Percentiles rank a stretch among this genome's conserved stretches.
phyloP scores from a whole-genome alignment of 2,888 invertebrate genomes.

The Norana najaformis region DNA sequence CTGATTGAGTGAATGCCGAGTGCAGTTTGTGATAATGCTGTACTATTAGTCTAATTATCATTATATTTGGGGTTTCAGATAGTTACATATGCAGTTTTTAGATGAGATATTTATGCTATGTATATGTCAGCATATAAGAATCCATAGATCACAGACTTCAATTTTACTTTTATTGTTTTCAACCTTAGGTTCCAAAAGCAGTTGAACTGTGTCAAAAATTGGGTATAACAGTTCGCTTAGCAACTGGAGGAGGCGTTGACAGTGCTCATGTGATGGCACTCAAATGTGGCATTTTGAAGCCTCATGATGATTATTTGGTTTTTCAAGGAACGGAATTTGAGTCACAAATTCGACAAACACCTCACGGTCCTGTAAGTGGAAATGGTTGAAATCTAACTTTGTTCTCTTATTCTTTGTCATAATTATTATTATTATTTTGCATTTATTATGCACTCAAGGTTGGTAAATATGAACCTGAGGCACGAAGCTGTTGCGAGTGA shows the following conservation, averaged over 20 bases:
- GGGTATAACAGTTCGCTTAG: not conserved
- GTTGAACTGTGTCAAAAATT: not conserved
- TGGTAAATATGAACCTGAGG: no score
- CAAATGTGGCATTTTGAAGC: not conserved
- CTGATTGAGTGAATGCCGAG: not conserved
- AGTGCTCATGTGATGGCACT: not conserved
- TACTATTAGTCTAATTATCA: no score
- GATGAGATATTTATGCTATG: not conserved
- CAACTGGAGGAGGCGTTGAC: not conserved
- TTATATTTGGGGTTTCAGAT: no score
- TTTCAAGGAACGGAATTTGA: conserved; percentile 9
- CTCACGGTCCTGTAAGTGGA: not conserved
- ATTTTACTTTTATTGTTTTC: not conserved
- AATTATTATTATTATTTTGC: no score
- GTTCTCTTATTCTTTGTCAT: no score
- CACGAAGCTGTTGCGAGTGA: no score
- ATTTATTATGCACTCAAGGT: no score
- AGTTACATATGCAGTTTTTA: no score
- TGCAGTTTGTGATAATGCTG: not conserved
- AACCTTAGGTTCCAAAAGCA: not conserved
- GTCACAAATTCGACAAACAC: not conserved
- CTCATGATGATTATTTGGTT: not conserved
- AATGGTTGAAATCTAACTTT: not conserved
- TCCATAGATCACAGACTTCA: not conserved
- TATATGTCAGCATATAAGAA: not conserved